These are phyloP conservation scores for Chauna torquata DNA, from an alignment of 2,113 vertebrate species.

Conservation along the genomic window DNA sequence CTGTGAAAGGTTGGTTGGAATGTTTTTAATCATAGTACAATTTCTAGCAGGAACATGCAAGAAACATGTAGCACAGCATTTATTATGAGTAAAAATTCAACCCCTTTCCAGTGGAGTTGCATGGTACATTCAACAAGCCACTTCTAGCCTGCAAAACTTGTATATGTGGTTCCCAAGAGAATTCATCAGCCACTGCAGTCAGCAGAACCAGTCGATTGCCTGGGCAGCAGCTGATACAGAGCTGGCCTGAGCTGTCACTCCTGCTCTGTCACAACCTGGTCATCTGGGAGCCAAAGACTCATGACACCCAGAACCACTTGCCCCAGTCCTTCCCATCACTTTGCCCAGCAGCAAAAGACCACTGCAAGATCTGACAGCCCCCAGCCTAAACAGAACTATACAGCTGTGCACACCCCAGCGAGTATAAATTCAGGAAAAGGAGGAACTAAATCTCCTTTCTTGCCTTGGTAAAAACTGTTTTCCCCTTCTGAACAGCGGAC, in stretches of 20 bases:
- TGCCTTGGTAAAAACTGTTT: background rate
- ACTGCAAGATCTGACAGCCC: background rate
- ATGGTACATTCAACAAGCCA: background rate
- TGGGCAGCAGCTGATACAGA: background rate
- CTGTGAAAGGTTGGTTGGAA: background rate
- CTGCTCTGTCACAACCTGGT: background rate
- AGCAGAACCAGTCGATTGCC: background rate
- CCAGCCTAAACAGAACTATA: background rate
- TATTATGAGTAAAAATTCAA: background rate
- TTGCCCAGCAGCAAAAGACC: background rate
- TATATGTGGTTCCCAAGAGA: background rate
- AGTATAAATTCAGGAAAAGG: background rate
- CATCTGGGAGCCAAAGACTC: background rate
- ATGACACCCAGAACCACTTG: background rate
- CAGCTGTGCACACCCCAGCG: background rate
- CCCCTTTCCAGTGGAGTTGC: background rate
- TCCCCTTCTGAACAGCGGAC: background rate
- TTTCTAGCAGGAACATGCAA: background rate
- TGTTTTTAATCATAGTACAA: background rate
- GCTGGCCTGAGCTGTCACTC: background rate
- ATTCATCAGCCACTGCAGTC: background rate
- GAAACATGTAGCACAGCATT: background rate
- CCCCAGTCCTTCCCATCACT: background rate
- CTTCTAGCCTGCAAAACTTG: background rate
- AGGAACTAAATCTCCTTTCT: background rate